Evolutionary conservation across 2,888 invertebrate genomes (phyloP).

Genomic region (Leptopterna dolabrata): DNA sequence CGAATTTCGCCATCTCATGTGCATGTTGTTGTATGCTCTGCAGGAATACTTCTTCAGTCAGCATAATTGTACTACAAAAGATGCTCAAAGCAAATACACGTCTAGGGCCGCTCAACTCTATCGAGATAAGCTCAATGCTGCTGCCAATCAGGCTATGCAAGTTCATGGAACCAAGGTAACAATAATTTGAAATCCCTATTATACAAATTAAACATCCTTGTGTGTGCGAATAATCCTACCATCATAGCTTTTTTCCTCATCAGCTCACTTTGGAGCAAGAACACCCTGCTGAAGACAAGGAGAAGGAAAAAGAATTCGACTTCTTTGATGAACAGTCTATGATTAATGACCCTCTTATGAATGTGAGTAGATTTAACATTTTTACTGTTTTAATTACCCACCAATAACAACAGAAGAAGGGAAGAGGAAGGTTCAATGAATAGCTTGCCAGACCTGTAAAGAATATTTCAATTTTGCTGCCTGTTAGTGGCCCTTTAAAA

Average conservation of each 20-base stretch:
- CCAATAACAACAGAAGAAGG: neutral
- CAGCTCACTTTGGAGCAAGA: slow-evolving; percentile 67
- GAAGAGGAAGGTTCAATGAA: too few relatives aligned
- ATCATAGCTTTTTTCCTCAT: neutral
- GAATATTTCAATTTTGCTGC: too few relatives aligned
- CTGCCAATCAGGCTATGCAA: slow-evolving; percentile 90
- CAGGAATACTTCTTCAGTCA: slow-evolving; percentile 93
- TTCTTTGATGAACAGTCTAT: slow-evolving; percentile 85
- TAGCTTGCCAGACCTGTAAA: neutral
- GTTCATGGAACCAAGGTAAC: slow-evolving; percentile 87
- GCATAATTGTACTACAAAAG: slow-evolving; percentile 90
- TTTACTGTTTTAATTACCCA: too few relatives aligned
- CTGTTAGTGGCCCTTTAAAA: too few relatives aligned
- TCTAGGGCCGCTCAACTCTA: slow-evolving; percentile 95
- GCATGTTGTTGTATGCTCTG: slow-evolving; percentile 62
- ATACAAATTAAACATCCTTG: too few relatives aligned
- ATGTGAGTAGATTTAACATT: slow-evolving; percentile 4
- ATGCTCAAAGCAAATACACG: slow-evolving; percentile 97
- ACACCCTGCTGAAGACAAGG: slow-evolving; percentile 67
- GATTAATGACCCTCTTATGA: slow-evolving; percentile 42
- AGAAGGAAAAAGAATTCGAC: slow-evolving; percentile 83
- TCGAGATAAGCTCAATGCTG: slow-evolving; percentile 84
- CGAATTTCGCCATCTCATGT: too few relatives aligned
- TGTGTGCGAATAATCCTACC: too few relatives aligned
- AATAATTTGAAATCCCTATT: slow-evolving; percentile 57